Conservation (phyloP, 2,797 vertebrate species). For the Acomys russatus region DNA sequence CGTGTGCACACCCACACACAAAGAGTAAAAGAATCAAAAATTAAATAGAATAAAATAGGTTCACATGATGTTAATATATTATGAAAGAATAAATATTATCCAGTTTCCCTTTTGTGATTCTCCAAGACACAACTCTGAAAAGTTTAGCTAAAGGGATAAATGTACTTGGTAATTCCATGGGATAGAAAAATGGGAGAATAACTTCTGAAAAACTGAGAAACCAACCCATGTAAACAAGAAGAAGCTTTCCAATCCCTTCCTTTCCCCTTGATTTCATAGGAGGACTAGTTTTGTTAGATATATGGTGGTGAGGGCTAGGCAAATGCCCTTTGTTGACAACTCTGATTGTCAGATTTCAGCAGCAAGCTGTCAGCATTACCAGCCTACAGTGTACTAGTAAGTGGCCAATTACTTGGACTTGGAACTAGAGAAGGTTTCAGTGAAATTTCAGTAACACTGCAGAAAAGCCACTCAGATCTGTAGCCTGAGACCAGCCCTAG, state of each 20-base stretch:
- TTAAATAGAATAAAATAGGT: too few species aligned
- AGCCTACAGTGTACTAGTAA: not conserved
- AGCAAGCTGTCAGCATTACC: too few species aligned
- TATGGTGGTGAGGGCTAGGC: not conserved
- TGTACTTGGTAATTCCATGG: not conserved
- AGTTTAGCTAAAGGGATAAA: not conserved
- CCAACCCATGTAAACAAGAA: fast-evolving
- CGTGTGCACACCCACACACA: too few species aligned
- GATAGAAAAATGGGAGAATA: not conserved
- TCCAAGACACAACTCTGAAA: not conserved
- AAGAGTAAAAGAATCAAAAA: not conserved
- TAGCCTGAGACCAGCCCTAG: not conserved
- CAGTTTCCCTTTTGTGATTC: not conserved
- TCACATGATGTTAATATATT: not conserved
- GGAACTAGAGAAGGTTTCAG: not conserved
- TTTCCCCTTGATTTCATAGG: fast-evolving
- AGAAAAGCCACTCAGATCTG: not conserved
- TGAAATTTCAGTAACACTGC: not conserved
- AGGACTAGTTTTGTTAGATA: not conserved
- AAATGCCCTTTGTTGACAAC: not conserved
- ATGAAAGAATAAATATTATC: not conserved
- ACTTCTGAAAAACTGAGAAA: not conserved
- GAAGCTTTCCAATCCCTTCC: not conserved
- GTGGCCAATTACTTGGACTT: not conserved
- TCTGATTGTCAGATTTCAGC: not conserved